These are phyloP conservation scores for Campylorhamphus procurvoides DNA, from an alignment of 2,113 vertebrate species.

Conservation along the genomic window DNA sequence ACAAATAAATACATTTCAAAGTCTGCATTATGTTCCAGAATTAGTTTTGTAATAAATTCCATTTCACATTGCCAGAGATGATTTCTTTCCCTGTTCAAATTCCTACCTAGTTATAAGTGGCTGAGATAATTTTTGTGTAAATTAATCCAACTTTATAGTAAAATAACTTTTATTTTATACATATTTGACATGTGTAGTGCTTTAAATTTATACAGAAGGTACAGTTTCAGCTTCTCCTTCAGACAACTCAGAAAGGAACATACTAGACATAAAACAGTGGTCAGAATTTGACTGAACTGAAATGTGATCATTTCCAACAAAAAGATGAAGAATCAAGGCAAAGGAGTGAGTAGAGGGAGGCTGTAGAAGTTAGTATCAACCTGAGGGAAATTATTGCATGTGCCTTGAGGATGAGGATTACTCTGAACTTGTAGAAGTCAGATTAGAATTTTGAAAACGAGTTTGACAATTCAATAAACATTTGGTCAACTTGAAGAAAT, in stretches of 20 bases:
- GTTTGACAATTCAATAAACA: neutral
- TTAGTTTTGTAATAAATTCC: neutral
- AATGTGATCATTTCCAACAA: neutral
- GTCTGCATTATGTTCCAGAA: conserved; percentile 13
- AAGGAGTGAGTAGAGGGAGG: neutral
- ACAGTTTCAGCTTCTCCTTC: neutral
- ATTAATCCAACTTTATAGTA: neutral
- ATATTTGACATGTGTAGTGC: neutral
- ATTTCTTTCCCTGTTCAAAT: neutral
- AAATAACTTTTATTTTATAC: neutral
- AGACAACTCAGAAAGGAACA: neutral
- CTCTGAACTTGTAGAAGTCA: neutral
- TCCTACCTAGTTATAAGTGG: neutral
- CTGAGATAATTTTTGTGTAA: neutral
- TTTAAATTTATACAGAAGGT: neutral
- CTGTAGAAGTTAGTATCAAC: neutral
- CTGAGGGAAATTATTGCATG: rapidly evolving
- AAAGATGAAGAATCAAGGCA: neutral
- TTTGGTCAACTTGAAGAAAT: neutral
- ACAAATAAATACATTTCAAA: conserved; percentile 72
- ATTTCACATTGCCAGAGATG: neutral
- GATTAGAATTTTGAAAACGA: neutral
- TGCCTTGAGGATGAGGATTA: neutral
- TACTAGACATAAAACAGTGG: neutral
- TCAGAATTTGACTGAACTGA: neutral